Evolutionary conservation across 2,113 vertebrate species (phyloP).

Genomic region (Solea senegalensis): DNA sequence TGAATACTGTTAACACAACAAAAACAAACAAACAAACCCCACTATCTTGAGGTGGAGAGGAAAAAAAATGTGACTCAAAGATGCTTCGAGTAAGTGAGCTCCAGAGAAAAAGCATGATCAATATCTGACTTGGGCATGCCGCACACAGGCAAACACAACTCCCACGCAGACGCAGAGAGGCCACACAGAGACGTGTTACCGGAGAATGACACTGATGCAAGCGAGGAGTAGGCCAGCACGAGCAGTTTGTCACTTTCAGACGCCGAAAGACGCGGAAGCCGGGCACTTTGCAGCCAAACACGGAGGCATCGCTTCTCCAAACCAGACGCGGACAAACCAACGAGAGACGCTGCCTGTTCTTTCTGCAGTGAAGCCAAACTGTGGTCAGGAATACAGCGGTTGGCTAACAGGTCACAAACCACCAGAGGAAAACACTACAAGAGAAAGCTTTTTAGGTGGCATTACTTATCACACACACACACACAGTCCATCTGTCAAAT

Average conservation of each 20-base stretch:
- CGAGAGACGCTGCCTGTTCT: neutral
- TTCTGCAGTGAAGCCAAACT: too few relatives aligned
- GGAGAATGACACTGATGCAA: constrained; percentile 11
- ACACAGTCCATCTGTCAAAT: constrained; percentile 43
- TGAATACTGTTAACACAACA: too few relatives aligned
- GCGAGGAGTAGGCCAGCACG: constrained; percentile 42
- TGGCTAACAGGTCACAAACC: constrained; percentile 49
- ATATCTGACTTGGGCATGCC: neutral
- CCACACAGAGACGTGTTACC: constrained; percentile 26
- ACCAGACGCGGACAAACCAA: constrained; percentile 36
- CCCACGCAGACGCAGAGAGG: constrained; percentile 1
- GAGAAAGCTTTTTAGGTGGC: constrained; percentile 42
- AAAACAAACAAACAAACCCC: too few relatives aligned
- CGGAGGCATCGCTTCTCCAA: constrained; percentile 18
- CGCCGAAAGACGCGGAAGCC: constrained; percentile 33
- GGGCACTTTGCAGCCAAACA: constrained; percentile 35
- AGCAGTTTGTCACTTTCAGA: constrained; percentile 51
- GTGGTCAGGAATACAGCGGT: constrained; percentile 24
- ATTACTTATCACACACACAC: constrained; percentile 22
- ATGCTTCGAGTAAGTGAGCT: too few relatives aligned
- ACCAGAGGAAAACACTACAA: constrained; percentile 38
- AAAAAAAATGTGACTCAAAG: too few relatives aligned
- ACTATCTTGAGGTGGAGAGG: too few relatives aligned
- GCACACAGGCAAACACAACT: constrained; percentile 1
- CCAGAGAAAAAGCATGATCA: too few relatives aligned